Evolutionary conservation across 2,888 invertebrate genomes (phyloP).

Genomic region (Agonopterix subpropinquella): DNA sequence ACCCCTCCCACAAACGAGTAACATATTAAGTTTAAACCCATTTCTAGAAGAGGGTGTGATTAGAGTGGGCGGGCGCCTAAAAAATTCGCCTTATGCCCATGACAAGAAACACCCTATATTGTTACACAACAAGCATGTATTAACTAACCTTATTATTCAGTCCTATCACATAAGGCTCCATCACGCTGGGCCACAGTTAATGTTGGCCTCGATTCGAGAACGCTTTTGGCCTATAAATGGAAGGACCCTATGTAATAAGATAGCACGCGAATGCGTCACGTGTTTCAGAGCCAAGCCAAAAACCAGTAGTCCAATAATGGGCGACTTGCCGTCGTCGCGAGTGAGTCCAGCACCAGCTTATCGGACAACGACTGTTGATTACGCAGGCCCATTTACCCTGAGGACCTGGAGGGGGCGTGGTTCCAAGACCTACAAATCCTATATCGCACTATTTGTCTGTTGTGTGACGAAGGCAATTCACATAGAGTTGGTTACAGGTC

Average conservation of each 20-base stretch:
- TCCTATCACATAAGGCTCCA: slow-evolving; percentile 13
- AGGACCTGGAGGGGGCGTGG: slow-evolving; percentile 9
- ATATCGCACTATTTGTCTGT: slow-evolving; percentile 13
- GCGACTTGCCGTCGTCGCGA: slow-evolving; percentile 16
- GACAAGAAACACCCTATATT: slow-evolving; percentile 23
- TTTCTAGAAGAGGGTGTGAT: slow-evolving; percentile 17
- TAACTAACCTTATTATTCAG: slow-evolving; percentile 15
- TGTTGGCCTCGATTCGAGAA: slow-evolving; percentile 14
- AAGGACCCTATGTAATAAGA: slow-evolving; percentile 10
- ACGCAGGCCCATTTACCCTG: slow-evolving; percentile 14
- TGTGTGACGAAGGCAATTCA: slow-evolving; percentile 12
- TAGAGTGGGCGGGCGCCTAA: slow-evolving; percentile 21
- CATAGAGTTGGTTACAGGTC: slow-evolving; percentile 9
- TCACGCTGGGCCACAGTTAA: slow-evolving; percentile 20
- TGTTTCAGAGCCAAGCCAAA: slow-evolving; percentile 5
- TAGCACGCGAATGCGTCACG: neutral
- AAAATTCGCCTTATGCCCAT: slow-evolving; percentile 14
- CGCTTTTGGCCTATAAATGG: slow-evolving; percentile 19
- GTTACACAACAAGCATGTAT: slow-evolving; percentile 20
- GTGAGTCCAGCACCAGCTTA: neutral
- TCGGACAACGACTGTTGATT: slow-evolving; percentile 15
- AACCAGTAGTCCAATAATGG: slow-evolving; percentile 12
- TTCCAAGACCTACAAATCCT: slow-evolving; percentile 5
- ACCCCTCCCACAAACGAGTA: slow-evolving; percentile 6
- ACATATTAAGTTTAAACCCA: slow-evolving; percentile 14